Conservation (phyloP, 2,113 vertebrate genomes). For the Eupsittula cactorum region DNA sequence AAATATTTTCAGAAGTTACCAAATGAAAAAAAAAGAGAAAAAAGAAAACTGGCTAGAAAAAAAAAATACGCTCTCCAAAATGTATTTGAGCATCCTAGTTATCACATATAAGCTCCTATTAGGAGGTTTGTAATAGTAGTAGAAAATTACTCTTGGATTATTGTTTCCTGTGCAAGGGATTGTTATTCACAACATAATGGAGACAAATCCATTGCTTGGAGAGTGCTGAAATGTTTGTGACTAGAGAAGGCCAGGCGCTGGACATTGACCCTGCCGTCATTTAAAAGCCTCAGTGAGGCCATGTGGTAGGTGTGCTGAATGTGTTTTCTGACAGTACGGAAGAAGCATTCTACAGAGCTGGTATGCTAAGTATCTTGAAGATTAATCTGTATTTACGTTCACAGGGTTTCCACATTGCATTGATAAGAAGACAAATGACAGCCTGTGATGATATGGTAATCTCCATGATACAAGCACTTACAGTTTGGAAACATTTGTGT, state of each 20-base stretch:
- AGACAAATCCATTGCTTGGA: neutral
- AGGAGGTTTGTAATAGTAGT: neutral
- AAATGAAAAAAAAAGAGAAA: neutral
- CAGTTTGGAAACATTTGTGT: neutral
- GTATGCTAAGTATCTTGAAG: neutral
- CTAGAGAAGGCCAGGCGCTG: neutral
- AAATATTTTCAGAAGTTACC: neutral
- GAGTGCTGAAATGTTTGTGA: constrained; percentile 30
- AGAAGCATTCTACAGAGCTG: neutral
- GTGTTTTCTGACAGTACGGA: neutral
- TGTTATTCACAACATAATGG: neutral
- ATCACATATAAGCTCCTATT: neutral
- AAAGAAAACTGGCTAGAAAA: neutral
- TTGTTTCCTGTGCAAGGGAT: constrained; percentile 32
- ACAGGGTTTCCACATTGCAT: neutral
- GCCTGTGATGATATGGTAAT: constrained; percentile 23
- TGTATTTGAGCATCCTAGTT: neutral
- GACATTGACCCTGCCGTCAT: neutral
- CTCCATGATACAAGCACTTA: constrained; percentile 18
- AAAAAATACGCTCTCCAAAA: neutral
- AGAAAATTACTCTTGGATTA: constrained; percentile 32
- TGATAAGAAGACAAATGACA: constrained; percentile 28
- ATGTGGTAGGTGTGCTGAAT: neutral
- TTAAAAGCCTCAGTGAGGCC: neutral
- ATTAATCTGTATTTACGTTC: constrained; percentile 20